These are phyloP conservation scores for Meganola albula DNA, from an alignment of 2,888 invertebrate species.

Conservation along the genomic window DNA sequence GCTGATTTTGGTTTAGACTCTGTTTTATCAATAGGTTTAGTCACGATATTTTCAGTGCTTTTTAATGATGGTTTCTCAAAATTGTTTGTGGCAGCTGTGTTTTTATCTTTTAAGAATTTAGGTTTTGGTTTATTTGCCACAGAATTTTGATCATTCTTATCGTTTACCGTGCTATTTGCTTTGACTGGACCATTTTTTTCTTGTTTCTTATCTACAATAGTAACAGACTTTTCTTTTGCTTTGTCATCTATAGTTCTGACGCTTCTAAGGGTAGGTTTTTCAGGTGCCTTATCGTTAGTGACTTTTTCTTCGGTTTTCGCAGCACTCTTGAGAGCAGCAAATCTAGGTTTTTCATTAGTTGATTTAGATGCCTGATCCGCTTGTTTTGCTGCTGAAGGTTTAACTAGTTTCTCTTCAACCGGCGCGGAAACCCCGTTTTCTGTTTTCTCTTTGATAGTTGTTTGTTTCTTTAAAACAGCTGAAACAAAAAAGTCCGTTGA, in stretches of 20 bases:
- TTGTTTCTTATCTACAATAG: constrained; percentile 58
- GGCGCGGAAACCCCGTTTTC: constrained; percentile 58
- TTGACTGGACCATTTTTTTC: constrained; percentile 48
- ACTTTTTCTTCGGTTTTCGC: constrained; percentile 43
- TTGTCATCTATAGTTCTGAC: constrained; percentile 68
- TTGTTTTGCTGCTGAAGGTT: constrained; percentile 61
- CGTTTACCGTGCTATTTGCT: constrained; percentile 36
- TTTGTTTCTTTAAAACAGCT: constrained; percentile 67
- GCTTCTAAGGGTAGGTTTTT: constrained; percentile 53
- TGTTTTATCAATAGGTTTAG: constrained; percentile 35
- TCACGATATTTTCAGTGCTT: constrained; percentile 25
- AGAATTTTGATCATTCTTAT: constrained; percentile 31
- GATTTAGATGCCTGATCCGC: constrained; percentile 49
- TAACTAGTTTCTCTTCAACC: constrained; percentile 60
- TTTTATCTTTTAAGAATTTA: constrained; percentile 34
- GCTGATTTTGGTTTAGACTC: constrained; percentile 15
- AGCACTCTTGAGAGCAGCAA: constrained; percentile 37
- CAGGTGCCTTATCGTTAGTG: constrained; percentile 41
- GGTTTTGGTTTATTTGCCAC: constrained; percentile 32
- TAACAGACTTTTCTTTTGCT: constrained; percentile 63
- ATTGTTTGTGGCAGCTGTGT: constrained; percentile 4
- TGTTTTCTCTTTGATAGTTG: constrained; percentile 62
- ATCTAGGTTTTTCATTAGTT: constrained; percentile 57
- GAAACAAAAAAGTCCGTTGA: too few species aligned
- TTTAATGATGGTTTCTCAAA: constrained; percentile 21